Conservation (phyloP, 2,888 invertebrate genomes). For the Scaptodrosophila latifasciaeformis region DNA sequence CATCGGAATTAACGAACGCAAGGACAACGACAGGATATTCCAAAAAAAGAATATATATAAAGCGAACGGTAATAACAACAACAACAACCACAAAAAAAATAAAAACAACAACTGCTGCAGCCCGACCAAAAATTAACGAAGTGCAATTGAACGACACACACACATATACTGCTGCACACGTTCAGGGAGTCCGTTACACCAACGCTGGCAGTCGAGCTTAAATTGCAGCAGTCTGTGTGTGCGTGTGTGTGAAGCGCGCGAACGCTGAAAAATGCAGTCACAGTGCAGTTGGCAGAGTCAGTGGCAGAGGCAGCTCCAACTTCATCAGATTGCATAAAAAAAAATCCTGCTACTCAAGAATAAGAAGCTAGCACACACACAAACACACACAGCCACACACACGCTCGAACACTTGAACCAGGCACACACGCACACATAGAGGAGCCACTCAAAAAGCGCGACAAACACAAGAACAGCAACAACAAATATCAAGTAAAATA, state of each 20-base stretch:
- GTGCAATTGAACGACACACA: constrained; percentile 7
- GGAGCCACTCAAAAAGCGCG: constrained; percentile 33
- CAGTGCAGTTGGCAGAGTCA: not conserved
- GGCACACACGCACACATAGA: not conserved
- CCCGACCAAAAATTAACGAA: constrained; percentile 2
- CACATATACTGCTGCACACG: constrained; percentile 14
- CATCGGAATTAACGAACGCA: constrained; percentile 31
- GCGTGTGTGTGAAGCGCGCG: not conserved
- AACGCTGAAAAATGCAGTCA: constrained; percentile 15
- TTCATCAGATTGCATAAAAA: constrained; percentile 46
- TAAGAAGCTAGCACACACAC: constrained; percentile 31
- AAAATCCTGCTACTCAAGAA: constrained; percentile 52
- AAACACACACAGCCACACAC: constrained; percentile 20
- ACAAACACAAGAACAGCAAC: constrained; percentile 23
- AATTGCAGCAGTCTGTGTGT: too few species aligned
- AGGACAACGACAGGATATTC: constrained; percentile 50
- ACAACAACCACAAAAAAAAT: constrained; percentile 22
- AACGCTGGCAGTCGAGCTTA: too few species aligned
- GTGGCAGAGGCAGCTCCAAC: constrained; percentile 15
- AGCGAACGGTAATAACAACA: constrained; percentile 6
- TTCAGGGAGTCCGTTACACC: constrained; percentile 25
- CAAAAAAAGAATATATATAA: constrained; percentile 21
- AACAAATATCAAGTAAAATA: constrained; percentile 14
- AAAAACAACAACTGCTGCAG: constrained; percentile 17
- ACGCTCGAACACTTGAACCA: too few species aligned